Base-by-base conservation (phyloP, 2,888 invertebrate species). In the Automeris io region DNA sequence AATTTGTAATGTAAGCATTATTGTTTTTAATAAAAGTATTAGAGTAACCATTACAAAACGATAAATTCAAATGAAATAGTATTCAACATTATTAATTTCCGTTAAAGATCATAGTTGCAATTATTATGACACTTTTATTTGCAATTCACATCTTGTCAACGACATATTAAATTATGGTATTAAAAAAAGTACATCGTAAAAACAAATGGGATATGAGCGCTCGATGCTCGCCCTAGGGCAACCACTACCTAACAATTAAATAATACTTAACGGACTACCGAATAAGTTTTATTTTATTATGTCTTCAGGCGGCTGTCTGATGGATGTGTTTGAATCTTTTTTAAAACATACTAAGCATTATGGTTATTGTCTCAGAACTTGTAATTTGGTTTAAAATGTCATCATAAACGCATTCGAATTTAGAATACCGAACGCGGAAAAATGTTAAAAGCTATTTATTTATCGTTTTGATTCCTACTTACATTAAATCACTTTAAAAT, bases 181-280 rank as follows among this genome's bases (percentile, higher is more conserved):
- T 56, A 50, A 56, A 54, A 54, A 56, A 53, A 51, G 34, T 21
- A 8, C 13, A 33, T 8, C 49, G 45, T 52, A 58, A n/a, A 61
- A 55, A 42, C 39, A 48, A 51, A 42, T 54, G 57, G 55, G 57
- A 63, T 62, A 54, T 51, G 61, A 60, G 62, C 56, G 57, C 53
- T 52, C 57, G 41, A 37, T 49, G 45, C 49, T 61, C 45, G 71
- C 78, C 76, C 52, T 61, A 49, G 71, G 80, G 80, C 57, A 54
- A 48, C 62, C 62, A 65, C 73, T 69, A 63, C 70, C 76, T 68
- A 73, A 78, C 77, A 82, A 85, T 86, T 83, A 86, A 82, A 83
- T 82, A 76, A 78, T 73, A 72, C 79, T 85, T 80, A 81, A 64
- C 51, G 52, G 68, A 76, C 85, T 85, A 83, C 85, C 70, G 86